Evolutionary conservation across 2,113 vertebrate genomes (phyloP).

Genomic region (Odobenus rosmarus): DNA sequence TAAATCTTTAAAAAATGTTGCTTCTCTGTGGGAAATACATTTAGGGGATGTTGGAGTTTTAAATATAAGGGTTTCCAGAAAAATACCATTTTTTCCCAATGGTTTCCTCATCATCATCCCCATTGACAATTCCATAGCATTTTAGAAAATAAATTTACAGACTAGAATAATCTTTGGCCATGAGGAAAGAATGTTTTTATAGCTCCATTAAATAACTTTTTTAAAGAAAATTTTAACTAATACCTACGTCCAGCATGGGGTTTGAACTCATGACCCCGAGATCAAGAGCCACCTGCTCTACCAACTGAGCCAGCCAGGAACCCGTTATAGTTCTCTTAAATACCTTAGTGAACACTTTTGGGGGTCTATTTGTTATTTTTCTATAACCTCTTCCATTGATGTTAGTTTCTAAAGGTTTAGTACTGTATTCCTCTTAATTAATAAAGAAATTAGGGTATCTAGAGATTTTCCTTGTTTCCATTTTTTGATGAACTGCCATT

Average conservation of each 20-base stretch:
- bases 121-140: background rate
- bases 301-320: background rate
- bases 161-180: background rate
- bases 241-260: background rate
- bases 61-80: background rate
- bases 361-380: background rate
- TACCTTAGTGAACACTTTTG: background rate
- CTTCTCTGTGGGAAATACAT: background rate
- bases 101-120: background rate
- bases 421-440: background rate
- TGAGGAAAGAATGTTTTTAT: conserved; percentile 30
- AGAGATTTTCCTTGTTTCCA: background rate
- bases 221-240: background rate
- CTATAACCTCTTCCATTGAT: background rate
- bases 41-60: background rate
- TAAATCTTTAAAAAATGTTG: background rate
- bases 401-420: background rate
- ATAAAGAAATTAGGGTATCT: background rate
- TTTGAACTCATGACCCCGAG: background rate
- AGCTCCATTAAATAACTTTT: background rate
- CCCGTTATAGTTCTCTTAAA: background rate
- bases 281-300: background rate
- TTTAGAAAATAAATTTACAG: conserved; percentile 29
- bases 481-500: background rate
- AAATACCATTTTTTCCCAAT: background rate